These are phyloP conservation scores for Sorex araneus DNA, from an alignment of 2,113 vertebrate species.

Conservation along the genomic window DNA sequence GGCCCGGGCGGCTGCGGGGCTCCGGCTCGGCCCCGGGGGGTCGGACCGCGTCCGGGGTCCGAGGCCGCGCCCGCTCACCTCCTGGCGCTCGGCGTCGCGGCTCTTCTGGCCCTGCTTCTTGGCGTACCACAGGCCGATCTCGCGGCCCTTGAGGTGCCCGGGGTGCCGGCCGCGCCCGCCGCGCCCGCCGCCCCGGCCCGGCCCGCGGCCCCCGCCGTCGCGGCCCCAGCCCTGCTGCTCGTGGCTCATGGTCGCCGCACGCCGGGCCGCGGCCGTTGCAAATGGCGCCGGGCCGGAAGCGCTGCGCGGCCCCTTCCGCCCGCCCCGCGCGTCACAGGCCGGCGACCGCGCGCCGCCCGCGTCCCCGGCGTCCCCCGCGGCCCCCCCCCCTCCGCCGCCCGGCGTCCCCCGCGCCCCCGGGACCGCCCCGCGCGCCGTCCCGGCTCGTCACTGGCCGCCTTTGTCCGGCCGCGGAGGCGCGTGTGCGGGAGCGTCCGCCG, in stretches of 20 bases:
- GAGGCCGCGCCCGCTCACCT: slow-evolving; percentile 87
- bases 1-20: too few relatives aligned
- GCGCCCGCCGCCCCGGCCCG: slow-evolving; percentile 81
- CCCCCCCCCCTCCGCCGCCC: too few relatives aligned
- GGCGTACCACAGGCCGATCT: slow-evolving; percentile 98
- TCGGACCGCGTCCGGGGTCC: too few relatives aligned
- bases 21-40: too few relatives aligned
- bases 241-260: too few relatives aligned
- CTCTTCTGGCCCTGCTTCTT: slow-evolving; percentile 93
- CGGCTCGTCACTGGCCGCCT: too few relatives aligned
- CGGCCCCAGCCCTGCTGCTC: slow-evolving; percentile 59
- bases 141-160: slow-evolving; percentile 94
- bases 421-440: too few relatives aligned
- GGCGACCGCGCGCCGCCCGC: rapidly evolving
- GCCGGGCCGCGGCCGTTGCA: slow-evolving; percentile 8
- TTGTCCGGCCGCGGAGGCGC: too few relatives aligned
- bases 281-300: slow-evolving; percentile 81
- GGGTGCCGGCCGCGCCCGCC: slow-evolving; percentile 92
- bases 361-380: too few relatives aligned
- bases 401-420: too few relatives aligned
- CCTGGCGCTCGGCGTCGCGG: slow-evolving; percentile 94
- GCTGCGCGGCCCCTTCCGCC: neutral
- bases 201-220: slow-evolving; percentile 59
- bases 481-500: too few relatives aligned
- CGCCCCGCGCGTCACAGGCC: neutral